Base-by-base conservation (phyloP, 2,113 vertebrate species). In the Psittacula cyanocephala region DNA sequence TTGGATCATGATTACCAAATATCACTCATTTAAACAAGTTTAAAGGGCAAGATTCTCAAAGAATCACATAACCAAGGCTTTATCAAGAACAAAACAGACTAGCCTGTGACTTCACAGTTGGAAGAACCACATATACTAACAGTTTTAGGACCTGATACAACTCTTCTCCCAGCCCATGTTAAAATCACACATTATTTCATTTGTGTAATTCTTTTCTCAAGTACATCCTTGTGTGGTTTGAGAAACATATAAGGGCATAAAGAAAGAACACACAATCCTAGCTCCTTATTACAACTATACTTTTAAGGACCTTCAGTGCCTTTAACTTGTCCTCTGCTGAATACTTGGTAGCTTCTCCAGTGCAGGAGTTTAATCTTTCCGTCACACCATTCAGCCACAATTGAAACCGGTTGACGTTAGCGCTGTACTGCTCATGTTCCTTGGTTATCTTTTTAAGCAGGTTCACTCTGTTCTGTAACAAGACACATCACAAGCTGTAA, bases 341-440 rank as follows among this genome's bases (percentile, higher is more conserved):
- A 88, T 96, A 53, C n/a, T 84, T 43, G 46, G 90, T 88, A 60
- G 24, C 53, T 52, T 83, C 92, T 69, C 95, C 94, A 50, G 97
- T 70, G 91, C 98, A 99, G 84, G 93, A 33, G 18, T 97, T 98
- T 29, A 99, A 96, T 93, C 98, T 98, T 90, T 98, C 98, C 33
- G 97, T 98, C 91, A 98, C 98, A 5, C 91, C 94, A 37, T 97
- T 95, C 94, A 99, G 97, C 99, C 99, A 99, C 7, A 80, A 95
- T 78, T 98, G 98, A 97, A 99, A 99, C 91, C 97, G 96, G 10
- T 98, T 96, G 88, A 98, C 70, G 0, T 76, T 88, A 20, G 87
- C 13, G 47, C 97, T 97, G 97, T 98, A 98, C 11, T 29, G 94
- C 95, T 98, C 97, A 2, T 99, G 99, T 59, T 99, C 98, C 71